Evolutionary conservation across 2,797 vertebrate genomes (phyloP), one percentile per base, ranked within the genome.

Genomic region (Pempheris klunzingeri): DNA sequence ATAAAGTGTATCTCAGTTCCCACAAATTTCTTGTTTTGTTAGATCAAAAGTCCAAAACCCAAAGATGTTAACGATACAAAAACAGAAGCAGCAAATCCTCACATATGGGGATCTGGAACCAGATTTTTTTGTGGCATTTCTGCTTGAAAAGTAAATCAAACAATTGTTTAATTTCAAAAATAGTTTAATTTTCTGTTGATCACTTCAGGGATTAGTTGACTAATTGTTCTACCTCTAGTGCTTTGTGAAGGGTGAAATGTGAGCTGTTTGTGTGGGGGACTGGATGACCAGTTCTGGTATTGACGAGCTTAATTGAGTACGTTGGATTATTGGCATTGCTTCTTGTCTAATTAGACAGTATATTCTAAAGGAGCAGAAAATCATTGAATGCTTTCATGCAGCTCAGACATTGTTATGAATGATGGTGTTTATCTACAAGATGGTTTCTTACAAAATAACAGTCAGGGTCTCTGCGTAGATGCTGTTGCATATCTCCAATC

Each of bases 301-400:
- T 74, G 17, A 57, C 7, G 36, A 44, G 49, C 60, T 62, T 61
- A 49, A 74, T 62, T 50, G 38, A 62, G 22, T 30, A 11, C 63
- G 71, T 32, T 49, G 1, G 44, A 28, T 49, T 76, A 64, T 59
- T 43, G 32, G 15, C 34, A 11, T 36, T 61, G 34, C 34, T 49
- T 66, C 41, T 41, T 30, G 34, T 73, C 18, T 71, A 74, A 84
- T 81, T 75, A 64, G 50, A 69, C 44, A 0, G 20, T 75, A 58
- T 57, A 68, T 82, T 58, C 14, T 11, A 22, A 36, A 12, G 28
- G 26, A 73, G 54, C 55, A 80, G 73, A 71, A 76, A 81, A 74
- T 85, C 73, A 59, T 73, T 80, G 22, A 20, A 18, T 13, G 65
- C n/a, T 47, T 52, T 79, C 18, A 62, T 59, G 63, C 30, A 20